Percentiles rank a stretch among this genome's conserved stretches.
Conservation (phyloP, 2,797 vertebrate species). For the Sandelia bainsii region DNA sequence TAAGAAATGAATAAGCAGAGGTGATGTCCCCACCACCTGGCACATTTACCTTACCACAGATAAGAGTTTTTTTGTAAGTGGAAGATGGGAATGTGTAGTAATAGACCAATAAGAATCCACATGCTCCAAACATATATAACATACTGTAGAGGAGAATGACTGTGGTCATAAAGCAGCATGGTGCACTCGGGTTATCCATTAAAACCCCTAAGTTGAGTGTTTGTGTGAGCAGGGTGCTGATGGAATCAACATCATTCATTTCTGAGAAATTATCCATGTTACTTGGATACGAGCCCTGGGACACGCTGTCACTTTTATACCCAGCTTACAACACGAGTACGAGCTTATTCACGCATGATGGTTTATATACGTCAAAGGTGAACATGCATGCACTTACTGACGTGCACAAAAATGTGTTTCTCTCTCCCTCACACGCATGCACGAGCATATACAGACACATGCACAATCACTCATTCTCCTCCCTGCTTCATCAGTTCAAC, state of each 20-base stretch:
- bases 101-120: constrained; percentile 29
- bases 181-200: constrained; percentile 57
- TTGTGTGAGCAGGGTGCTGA: constrained; percentile 36
- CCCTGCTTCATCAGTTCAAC: constrained; percentile 81
- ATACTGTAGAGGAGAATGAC: constrained; percentile 19
- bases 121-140: constrained; percentile 32
- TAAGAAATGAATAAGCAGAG: constrained; percentile 16
- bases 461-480: constrained; percentile 63
- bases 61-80: constrained; percentile 28
- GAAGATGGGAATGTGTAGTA: constrained; percentile 18
- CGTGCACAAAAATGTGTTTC: constrained; percentile 63
- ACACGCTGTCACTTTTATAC: constrained; percentile 57
- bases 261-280: constrained; percentile 65
- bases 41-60: constrained; percentile 23
- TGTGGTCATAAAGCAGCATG: constrained; percentile 42
- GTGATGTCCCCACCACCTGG: constrained; percentile 24
- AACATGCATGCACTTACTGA: constrained; percentile 49
- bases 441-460: constrained; percentile 36
- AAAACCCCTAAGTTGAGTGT: constrained; percentile 47
- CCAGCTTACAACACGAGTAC: constrained; percentile 52
- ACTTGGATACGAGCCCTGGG: constrained; percentile 58
- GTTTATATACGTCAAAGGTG: constrained; percentile 56
- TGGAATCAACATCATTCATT: constrained; percentile 37
- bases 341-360: constrained; percentile 63
- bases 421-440: neutral